Conservation (phyloP, 2,888 invertebrate genomes). For the Nymphalis urticae region DNA sequence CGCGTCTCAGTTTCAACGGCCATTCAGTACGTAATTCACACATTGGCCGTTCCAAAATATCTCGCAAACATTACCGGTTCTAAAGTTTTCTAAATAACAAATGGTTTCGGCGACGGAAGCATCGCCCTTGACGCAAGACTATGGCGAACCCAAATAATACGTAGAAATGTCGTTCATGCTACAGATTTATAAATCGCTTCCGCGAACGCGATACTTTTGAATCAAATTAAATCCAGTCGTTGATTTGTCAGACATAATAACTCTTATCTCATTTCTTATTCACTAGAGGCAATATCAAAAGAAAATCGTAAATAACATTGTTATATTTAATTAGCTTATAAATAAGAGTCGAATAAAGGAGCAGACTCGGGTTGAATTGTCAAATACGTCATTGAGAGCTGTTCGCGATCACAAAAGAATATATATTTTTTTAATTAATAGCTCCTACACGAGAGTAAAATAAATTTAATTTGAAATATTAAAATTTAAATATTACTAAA, state of each 20-base stretch:
- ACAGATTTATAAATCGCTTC: conserved; percentile 26
- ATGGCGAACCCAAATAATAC: conserved; percentile 18
- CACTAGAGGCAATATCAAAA: not conserved
- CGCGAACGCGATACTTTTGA: conserved; percentile 5
- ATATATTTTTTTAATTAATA: no score
- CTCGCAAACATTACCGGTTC: conserved; percentile 53
- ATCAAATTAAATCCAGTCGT: conserved; percentile 16
- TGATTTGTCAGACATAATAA: not conserved
- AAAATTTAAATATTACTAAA: no score
- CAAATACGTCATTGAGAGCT: not conserved
- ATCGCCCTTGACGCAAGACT: conserved; percentile 31
- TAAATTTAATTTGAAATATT: no score
- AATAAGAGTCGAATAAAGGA: not conserved
- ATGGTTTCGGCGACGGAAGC: conserved; percentile 43
- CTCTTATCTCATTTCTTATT: not conserved
- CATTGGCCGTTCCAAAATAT: conserved; percentile 68
- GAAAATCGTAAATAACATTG: conserved; percentile 1
- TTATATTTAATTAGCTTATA: not conserved
- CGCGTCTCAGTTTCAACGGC: conserved; percentile 46
- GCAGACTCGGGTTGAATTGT: not conserved
- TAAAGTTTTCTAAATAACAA: conserved; percentile 70
- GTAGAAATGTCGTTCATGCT: not conserved
- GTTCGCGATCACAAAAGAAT: not conserved
- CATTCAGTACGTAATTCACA: conserved; percentile 57
- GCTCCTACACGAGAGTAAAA: no score